phyloP scores from a whole-genome alignment of 2,888 invertebrate genomes.

The Syrphus vitripennis region DNA sequence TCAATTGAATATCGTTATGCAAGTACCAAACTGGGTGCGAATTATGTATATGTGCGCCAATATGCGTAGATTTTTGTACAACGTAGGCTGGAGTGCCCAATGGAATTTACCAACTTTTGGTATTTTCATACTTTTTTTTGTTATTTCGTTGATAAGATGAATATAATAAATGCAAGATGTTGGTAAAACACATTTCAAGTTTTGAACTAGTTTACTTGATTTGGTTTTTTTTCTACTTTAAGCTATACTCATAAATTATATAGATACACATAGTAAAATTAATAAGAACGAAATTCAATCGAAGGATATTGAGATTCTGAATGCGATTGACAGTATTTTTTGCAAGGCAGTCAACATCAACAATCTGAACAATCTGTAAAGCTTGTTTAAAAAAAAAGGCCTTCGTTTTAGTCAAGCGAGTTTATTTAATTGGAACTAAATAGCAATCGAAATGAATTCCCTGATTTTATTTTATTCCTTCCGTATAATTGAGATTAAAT shows the following conservation, averaged over 20 bases:
- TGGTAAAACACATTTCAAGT: background rate
- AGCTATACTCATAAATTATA: background rate
- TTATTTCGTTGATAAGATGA: background rate
- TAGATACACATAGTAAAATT: background rate
- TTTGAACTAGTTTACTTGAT: conserved; percentile 1
- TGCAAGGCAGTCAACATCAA: conserved; percentile 17
- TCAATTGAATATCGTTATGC: conserved; percentile 41
- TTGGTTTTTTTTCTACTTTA: background rate
- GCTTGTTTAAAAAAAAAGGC: background rate
- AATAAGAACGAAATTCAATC: background rate
- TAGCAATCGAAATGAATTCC: background rate
- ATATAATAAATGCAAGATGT: background rate
- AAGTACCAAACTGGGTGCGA: conserved; percentile 36
- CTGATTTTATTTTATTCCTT: background rate
- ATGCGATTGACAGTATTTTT: background rate
- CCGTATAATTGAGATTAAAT: background rate
- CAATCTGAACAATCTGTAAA: background rate
- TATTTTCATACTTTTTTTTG: background rate
- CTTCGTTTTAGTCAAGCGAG: background rate
- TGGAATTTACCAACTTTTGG: conserved; percentile 25
- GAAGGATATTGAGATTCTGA: conserved; percentile 21
- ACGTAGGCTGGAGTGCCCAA: conserved; percentile 32
- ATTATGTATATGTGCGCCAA: conserved; percentile 14
- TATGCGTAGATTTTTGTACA: conserved; percentile 39
- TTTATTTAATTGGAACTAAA: conserved; percentile 12